phyloP scores from a whole-genome alignment of 2,797 vertebrate species.

The Enteromius treurensis region DNA sequence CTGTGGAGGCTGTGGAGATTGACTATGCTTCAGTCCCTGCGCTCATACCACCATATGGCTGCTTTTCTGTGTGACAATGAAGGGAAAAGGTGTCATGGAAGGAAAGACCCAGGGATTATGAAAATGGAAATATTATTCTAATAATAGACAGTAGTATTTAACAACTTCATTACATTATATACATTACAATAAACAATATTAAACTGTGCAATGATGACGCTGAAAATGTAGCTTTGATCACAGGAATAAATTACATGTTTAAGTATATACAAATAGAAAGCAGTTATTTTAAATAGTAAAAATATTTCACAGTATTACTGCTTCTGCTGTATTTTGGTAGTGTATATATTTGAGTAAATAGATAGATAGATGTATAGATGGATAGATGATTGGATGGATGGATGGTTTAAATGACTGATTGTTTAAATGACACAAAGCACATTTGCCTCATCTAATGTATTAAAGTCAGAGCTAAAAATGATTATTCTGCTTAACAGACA shows the following conservation, averaged over 20 bases:
- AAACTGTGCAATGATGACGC: not conserved
- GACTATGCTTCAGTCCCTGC: constrained; percentile 60
- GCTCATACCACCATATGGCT: constrained; percentile 54
- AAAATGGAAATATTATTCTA: constrained; percentile 9
- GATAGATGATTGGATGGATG: no score
- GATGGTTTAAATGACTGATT: no score
- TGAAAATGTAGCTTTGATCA: no score
- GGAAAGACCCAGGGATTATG: constrained; percentile 21
- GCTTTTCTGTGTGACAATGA: constrained; percentile 57
- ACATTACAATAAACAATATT: not conserved
- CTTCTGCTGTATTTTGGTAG: no score
- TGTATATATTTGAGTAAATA: no score
- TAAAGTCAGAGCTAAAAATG: not conserved
- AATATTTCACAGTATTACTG: no score
- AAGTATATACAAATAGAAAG: no score
- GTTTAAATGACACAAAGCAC: not conserved
- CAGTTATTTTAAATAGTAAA: no score
- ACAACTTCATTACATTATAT: not conserved
- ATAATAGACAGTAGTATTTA: not conserved
- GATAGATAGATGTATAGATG: no score
- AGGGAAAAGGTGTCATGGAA: constrained; percentile 7
- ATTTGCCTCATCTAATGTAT: not conserved
- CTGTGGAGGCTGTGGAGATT: constrained; percentile 47
- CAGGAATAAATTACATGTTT: no score
- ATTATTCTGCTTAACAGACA: not conserved